Evolutionary conservation across 2,113 vertebrate species (phyloP).

Genomic region (Myanophis thanlyinensis): DNA sequence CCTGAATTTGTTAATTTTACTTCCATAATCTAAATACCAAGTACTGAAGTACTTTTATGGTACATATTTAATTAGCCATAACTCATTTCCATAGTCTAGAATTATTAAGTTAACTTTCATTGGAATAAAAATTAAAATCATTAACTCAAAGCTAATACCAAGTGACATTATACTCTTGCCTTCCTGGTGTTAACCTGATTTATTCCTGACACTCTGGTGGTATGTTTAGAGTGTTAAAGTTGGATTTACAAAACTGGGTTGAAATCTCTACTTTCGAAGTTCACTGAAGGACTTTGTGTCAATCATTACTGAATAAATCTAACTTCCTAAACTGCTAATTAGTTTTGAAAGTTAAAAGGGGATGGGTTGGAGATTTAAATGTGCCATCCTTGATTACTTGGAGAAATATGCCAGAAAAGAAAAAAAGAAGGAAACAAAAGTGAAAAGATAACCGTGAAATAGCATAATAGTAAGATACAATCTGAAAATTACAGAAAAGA

Average conservation of each 20-base stretch:
- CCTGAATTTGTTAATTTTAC: not conserved
- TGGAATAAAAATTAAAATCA: not conserved
- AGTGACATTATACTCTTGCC: no score
- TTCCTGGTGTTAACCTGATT: not conserved
- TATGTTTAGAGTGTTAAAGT: not conserved
- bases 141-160: not conserved
- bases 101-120: not conserved
- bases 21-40: not conserved
- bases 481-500: not conserved
- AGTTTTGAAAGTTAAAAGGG: not conserved
- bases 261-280: not conserved
- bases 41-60: not conserved
- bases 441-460: not conserved
- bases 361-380: not conserved
- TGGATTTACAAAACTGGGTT: not conserved
- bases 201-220: not conserved
- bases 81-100: not conserved
- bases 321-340: not conserved
- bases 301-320: not conserved
- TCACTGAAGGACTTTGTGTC: not conserved
- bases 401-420: not conserved
- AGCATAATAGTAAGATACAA: not conserved
- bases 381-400: not conserved
- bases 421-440: not conserved
- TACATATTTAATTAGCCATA: not conserved